Base-by-base conservation (phyloP, 53 echinoderm and acorn worm genomes). In the Stichopus horrens region DNA sequence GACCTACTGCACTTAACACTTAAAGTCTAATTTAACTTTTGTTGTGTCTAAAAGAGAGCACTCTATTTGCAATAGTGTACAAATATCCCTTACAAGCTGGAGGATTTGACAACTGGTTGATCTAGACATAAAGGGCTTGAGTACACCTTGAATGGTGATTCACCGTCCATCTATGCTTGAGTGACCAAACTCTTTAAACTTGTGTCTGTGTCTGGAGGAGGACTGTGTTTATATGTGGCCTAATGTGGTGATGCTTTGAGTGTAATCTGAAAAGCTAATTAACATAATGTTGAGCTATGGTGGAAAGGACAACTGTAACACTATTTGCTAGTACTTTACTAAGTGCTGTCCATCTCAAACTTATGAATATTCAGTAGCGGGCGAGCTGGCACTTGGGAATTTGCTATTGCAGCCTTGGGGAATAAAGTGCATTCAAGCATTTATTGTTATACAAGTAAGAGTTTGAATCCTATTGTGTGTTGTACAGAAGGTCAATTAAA, bases 81-180 rank as follows among this genome's bases (percentile, higher is more conserved):
- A 37, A 37, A 37, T 37, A 37, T 1, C 37, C 37, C 37, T 37
- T 37, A 37, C 37, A 37, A 37, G 37, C 37, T 37, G 2, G 37
- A 37, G 37, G 37, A 37, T 37, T 37, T 37, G 37, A 37, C 37
- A 37, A 37, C 37, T 37, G 37, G 37, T 37, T 37, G 37, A 37
- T 37, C 37, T 37, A 2, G 37, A 2, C 2, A 2, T 37, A 37
- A 37, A 37, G 37, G 37, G 37, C 37, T 37, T 37, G 37, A 37
- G 37, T 37, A 37, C 37, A 37, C 16, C 63, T 16, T 63, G 63
- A 79, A 5, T 13, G 79, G 79, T 79, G 79, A 79, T 79, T 79
- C 79, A 79, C 79, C 79, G 5, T 11, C 19, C 51, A 54, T 79
- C 56, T 79, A 79, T 79, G 79, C 79, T 79, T 53, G 52, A 79